phyloP scores from a whole-genome alignment of 2,113 vertebrate species.

The Brachyistius frenatus region DNA sequence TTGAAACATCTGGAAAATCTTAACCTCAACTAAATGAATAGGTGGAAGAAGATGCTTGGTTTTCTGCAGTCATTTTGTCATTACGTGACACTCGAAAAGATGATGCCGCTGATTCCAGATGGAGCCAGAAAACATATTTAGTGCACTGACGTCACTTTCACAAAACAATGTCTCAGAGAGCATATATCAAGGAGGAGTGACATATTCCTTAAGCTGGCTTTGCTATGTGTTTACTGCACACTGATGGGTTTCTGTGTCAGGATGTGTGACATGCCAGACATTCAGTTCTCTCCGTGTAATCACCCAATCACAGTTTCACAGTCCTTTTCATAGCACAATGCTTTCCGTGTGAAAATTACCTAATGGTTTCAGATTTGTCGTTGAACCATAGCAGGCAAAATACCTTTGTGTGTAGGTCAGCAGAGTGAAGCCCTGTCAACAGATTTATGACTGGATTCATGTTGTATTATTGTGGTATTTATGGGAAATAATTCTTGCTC shows the following conservation, averaged over 20 bases:
- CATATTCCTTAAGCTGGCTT: background rate
- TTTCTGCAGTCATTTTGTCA: slow-evolving; percentile 52
- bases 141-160: slow-evolving; percentile 23
- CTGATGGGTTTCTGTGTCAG: slow-evolving; percentile 26
- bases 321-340: slow-evolving; percentile 11
- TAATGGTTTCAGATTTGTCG: slow-evolving; percentile 20
- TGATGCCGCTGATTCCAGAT: slow-evolving; percentile 3
- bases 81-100: slow-evolving; percentile 35
- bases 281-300: slow-evolving; percentile 29
- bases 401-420: slow-evolving; percentile 49
- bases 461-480: background rate
- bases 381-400: slow-evolving; percentile 23
- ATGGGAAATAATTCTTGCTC: background rate
- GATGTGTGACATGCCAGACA: slow-evolving; percentile 38
- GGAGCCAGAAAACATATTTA: slow-evolving; percentile 30
- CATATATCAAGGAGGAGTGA: slow-evolving; percentile 3
- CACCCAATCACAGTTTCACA: slow-evolving; percentile 25
- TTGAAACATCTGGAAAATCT: slow-evolving; percentile 74
- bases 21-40: slow-evolving; percentile 62
- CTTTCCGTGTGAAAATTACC: slow-evolving; percentile 37
- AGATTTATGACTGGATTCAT: slow-evolving; percentile 26
- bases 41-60: slow-evolving; percentile 35
- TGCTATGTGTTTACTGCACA: background rate
- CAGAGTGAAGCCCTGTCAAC: slow-evolving; percentile 16
- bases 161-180: background rate